Base-by-base conservation (phyloP, 2,888 invertebrate species). In the Euproctis similis region DNA sequence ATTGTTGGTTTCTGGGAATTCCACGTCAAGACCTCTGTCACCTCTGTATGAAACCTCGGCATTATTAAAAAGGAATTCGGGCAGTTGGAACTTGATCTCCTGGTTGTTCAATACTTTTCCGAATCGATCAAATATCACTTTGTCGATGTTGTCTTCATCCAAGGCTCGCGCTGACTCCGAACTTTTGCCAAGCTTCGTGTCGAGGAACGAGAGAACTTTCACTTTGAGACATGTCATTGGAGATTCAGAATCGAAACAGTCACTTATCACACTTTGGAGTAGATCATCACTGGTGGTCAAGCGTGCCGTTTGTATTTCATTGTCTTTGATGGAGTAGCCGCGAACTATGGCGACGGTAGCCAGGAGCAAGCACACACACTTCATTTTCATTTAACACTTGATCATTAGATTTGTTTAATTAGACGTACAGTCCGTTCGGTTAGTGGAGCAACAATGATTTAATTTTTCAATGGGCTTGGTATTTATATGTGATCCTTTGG, bases 161-260 rank as follows among this genome's bases (percentile, higher is more conserved):
- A 88, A 81, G 36, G 87, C 87, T 42, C 90, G 86, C 23, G 87
- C 86, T 28, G 87, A 85, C 50, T 90, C 89, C 30, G 87, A 86
- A 32, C 80, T 74, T 18, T 89, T 80, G 50, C 90, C 90, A 36
- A 91, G 71, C 31, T 90, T 82, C 20, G 88, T 89, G 69, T 93
- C 92, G 78, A 94, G 80, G 74, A 90, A 93, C 30, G 87, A 87
- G 14, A 94, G 81, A 53, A 93, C 91, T 76, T 92, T 91, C 69
- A 88, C 87, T 77, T 93, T 93, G 47, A 93, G 86, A 57, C 93
- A 94, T 24, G 86, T 81, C 64, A 89, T 87, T 67, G 92, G 90
- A 4, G 88, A 87, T 36, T 88, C 87, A 25, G 87, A 86, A 46
- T 86, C 85, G 61, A 90, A 87, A 81, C 94, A 94, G 63, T 90